phyloP scores from a whole-genome alignment of 2,888 invertebrate genomes.

The Apotomis betuletana region DNA sequence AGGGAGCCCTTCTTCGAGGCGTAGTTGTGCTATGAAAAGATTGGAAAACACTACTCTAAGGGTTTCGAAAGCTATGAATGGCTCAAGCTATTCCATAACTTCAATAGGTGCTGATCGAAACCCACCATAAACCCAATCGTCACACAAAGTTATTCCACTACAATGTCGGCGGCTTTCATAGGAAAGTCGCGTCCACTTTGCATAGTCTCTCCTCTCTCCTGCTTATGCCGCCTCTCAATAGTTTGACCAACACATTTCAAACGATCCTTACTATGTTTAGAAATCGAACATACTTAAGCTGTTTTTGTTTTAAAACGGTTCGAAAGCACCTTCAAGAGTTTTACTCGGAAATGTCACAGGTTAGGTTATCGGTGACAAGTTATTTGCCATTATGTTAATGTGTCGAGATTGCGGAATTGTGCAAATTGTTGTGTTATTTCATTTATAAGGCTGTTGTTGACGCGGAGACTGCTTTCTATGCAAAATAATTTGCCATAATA shows the following conservation, averaged over 20 bases:
- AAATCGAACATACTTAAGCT: slow-evolving; percentile 5
- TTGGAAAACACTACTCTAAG: no score
- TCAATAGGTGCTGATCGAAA: background rate
- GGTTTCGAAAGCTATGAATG: background rate
- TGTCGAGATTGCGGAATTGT: slow-evolving; percentile 22
- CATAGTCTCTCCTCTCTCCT: slow-evolving; percentile 26
- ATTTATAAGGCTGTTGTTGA: slow-evolving; percentile 27
- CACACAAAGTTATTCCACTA: slow-evolving; percentile 11
- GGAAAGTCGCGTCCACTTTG: slow-evolving; percentile 39
- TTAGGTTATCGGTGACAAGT: slow-evolving; percentile 36
- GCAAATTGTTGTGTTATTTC: slow-evolving; percentile 32
- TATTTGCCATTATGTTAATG: slow-evolving; percentile 39
- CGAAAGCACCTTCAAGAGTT: slow-evolving; percentile 25
- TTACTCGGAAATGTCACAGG: slow-evolving; percentile 39
- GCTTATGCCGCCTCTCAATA: slow-evolving; percentile 16
- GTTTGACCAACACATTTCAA: slow-evolving; percentile 5
- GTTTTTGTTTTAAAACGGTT: background rate
- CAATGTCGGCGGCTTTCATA: slow-evolving; percentile 35
- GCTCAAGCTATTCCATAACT: background rate
- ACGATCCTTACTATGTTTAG: slow-evolving; percentile 11
- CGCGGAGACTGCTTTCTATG: slow-evolving; percentile 31
- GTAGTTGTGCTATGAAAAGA: no score
- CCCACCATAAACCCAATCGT: slow-evolving; percentile 16
- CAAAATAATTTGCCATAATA: background rate
- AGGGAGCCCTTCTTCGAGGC: no score